These are phyloP conservation scores for Stegana nigrithorax DNA, from an alignment of 2,888 invertebrate species.

Conservation along the genomic window DNA sequence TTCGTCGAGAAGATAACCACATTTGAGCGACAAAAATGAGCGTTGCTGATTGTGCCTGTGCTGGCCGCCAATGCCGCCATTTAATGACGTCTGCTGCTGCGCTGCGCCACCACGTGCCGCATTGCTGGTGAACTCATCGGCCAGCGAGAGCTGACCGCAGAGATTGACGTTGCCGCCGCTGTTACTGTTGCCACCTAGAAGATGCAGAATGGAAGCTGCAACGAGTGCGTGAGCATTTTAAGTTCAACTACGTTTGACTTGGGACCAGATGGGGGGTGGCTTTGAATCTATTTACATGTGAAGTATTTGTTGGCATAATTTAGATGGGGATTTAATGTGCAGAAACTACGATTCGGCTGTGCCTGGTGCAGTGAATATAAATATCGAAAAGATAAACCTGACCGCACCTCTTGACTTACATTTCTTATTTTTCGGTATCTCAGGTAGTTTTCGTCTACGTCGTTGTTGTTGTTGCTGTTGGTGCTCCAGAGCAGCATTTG, in stretches of 20 bases:
- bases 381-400: too few species aligned
- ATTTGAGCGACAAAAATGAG: conserved; percentile 78
- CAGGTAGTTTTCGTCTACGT: conserved; percentile 85
- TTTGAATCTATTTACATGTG: neutral
- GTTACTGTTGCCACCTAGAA: conserved; percentile 57
- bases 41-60: conserved; percentile 57
- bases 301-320: too few species aligned
- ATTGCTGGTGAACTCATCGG: conserved; percentile 59
- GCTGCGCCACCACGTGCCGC: conserved; percentile 46
- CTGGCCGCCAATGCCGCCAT: too few species aligned
- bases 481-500: conserved; percentile 31
- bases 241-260: conserved; percentile 38
- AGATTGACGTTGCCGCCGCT: conserved; percentile 19
- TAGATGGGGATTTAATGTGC: too few species aligned
- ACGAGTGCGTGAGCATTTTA: conserved; percentile 54
- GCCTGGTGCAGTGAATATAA: too few species aligned
- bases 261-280: neutral
- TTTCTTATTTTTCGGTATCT: conserved; percentile 90
- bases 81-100: too few species aligned
- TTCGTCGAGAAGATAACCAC: conserved; percentile 80
- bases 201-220: conserved; percentile 75
- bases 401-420: too few species aligned
- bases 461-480: conserved; percentile 69
- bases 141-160: conserved; percentile 72
- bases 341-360: too few species aligned